Base-by-base conservation (phyloP, 2,888 invertebrate species). In the Reticulitermes lucifugus region DNA sequence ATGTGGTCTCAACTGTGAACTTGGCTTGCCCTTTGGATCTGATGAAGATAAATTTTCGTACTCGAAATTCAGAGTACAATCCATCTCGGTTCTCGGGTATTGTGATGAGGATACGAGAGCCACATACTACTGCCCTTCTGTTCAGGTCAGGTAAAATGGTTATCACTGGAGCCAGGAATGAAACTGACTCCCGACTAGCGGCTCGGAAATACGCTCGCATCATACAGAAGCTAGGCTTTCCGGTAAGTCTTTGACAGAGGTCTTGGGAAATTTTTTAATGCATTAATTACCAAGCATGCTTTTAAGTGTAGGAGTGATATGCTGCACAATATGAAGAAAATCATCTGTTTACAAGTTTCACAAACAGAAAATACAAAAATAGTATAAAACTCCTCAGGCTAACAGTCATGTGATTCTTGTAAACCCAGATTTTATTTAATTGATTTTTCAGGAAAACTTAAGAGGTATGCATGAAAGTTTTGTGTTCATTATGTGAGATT, bases 121-220 rank as follows among this genome's bases (percentile, higher is more conserved):
- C 97, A 0, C 92, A 95, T 88, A 94, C 95, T 46, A 96, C 96
- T 5, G 95, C 95, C 18, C 90, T 96, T 35, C 94, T 95, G 65
- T 97, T 97, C 90, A 94, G 94, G 88, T 96, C 96, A 12, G 96
- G 96, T 0, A 97, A 96, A 92, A 93, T 97, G 83, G 96, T 97
- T 0, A 96, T 96, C 88, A 96, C 96, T 0, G 96, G 96, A 7
- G 94, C 96, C 4, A 94, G 94, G 89, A 96, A 94, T 90, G 96
- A 96, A 91, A 93, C 94, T 77, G 95, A 96, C 90, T 95, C 96
- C 0, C 94, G 95, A 88, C 91, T 96, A 86, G 96, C 96, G 0
- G 94, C 96, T 0, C 93, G 96, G 87, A 97, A 97, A 90, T 96
- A 96, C 91, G 95, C 96, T 0, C 93, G 96, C 89, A 96, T 97